These are phyloP conservation scores for Aphelocoma coerulescens DNA, from an alignment of 2,113 vertebrate species.

Conservation along the genomic window DNA sequence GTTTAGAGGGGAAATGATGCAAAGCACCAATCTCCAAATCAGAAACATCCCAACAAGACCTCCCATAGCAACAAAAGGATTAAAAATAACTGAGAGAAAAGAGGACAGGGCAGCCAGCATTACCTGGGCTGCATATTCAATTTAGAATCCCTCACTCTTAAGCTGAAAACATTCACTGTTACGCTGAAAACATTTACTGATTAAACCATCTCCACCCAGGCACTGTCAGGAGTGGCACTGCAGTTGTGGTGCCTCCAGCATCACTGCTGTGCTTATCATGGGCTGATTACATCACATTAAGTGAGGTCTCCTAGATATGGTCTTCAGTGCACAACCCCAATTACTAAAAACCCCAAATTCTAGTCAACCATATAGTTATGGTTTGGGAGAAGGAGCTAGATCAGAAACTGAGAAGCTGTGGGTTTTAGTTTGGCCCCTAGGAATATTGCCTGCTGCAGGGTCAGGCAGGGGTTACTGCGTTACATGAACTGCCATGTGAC, in stretches of 20 bases:
- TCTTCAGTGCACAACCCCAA: background rate
- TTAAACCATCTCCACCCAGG: background rate
- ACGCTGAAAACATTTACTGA: background rate
- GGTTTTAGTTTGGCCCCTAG: background rate
- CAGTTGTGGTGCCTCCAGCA: background rate
- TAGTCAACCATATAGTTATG: background rate
- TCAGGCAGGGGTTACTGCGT: background rate
- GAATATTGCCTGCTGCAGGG: background rate
- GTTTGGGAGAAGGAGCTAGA: background rate
- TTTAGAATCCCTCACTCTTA: background rate
- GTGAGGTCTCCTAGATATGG: background rate
- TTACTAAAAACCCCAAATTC: background rate
- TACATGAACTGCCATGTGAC: background rate
- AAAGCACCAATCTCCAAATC: background rate
- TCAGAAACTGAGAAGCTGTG: background rate
- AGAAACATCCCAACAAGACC: constrained; percentile 19
- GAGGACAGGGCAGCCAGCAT: background rate
- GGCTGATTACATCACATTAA: background rate
- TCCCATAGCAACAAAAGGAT: background rate
- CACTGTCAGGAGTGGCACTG: background rate
- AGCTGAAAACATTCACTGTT: background rate
- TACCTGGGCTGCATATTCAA: background rate
- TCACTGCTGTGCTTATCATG: accelerated
- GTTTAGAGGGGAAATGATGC: constrained; percentile 14
- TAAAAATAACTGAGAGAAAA: background rate